Evolutionary conservation across 2,888 invertebrate species (phyloP).

Genomic region (Tenodera sinensis): DNA sequence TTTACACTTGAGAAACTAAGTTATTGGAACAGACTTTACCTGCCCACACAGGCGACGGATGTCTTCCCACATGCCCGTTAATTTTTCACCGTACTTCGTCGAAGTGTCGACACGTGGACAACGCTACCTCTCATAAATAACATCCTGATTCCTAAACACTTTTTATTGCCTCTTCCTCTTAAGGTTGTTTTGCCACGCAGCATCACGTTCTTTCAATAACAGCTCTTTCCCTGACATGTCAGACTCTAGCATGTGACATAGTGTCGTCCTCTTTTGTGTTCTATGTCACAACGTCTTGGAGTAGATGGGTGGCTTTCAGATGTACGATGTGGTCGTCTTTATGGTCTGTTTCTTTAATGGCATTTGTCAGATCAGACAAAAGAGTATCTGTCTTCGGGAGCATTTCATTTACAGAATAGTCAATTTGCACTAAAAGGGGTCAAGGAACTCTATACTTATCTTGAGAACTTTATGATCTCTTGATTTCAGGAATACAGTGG

Average conservation of each 20-base stretch:
- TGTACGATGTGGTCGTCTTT: no score
- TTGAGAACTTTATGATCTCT: no score
- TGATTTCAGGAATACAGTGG: no score
- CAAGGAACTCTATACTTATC: no score
- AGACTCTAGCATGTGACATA: not conserved
- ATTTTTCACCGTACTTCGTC: not conserved
- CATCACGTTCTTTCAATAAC: not conserved
- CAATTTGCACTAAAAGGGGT: no score
- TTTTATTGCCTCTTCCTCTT: not conserved
- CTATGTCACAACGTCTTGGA: not conserved
- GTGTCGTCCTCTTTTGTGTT: not conserved
- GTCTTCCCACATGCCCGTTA: not conserved
- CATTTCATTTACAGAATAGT: no score
- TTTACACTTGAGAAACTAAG: no score
- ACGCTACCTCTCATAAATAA: not conserved
- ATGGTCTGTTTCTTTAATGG: no score
- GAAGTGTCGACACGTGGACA: not conserved
- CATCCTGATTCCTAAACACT: not conserved
- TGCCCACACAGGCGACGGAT: not conserved
- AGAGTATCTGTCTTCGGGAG: no score
- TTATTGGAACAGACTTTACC: not conserved
- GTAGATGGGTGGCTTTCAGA: no score
- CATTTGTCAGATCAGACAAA: no score
- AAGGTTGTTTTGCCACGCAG: not conserved
- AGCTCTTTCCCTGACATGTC: not conserved